Evolutionary conservation across 2,888 invertebrate species (phyloP).

Genomic region (Aproaerema taeniolella): DNA sequence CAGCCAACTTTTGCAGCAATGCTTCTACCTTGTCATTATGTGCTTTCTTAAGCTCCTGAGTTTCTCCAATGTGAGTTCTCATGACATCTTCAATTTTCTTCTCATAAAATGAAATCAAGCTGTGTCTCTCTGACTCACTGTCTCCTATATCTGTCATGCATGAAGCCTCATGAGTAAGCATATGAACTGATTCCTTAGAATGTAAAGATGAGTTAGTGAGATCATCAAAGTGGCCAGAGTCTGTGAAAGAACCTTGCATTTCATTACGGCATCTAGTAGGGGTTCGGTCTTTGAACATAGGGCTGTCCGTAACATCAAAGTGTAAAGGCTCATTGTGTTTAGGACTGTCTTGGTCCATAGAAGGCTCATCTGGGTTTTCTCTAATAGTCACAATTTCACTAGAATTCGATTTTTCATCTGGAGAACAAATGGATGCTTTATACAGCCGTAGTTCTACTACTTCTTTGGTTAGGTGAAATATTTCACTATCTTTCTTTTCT

Average conservation of each 20-base stretch:
- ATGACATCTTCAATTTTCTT: slow-evolving; percentile 86
- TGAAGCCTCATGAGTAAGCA: slow-evolving; percentile 73
- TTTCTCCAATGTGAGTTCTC: slow-evolving; percentile 76
- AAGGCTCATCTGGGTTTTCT: slow-evolving; percentile 77
- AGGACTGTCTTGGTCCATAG: slow-evolving; percentile 48
- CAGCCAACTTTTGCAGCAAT: slow-evolving; percentile 83
- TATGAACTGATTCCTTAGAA: slow-evolving; percentile 84
- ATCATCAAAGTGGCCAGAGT: slow-evolving; percentile 93
- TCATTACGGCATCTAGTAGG: slow-evolving; percentile 74
- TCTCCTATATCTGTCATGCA: slow-evolving; percentile 72
- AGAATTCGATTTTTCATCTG: slow-evolving; percentile 88
- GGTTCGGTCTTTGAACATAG: slow-evolving; percentile 64
- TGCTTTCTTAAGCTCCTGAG: slow-evolving; percentile 85
- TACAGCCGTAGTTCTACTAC: slow-evolving; percentile 88
- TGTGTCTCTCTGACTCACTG: slow-evolving; percentile 81
- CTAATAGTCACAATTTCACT: slow-evolving; percentile 85
- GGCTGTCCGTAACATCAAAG: slow-evolving; percentile 67
- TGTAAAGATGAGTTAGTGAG: slow-evolving; percentile 85
- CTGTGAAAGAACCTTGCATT: slow-evolving; percentile 87
- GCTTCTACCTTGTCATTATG: slow-evolving; percentile 89
- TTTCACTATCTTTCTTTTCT: slow-evolving; percentile 89
- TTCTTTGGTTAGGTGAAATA: slow-evolving; percentile 85
- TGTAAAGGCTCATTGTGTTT: slow-evolving; percentile 58
- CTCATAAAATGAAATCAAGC: slow-evolving; percentile 84
- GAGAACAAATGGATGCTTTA: slow-evolving; percentile 87